Percentiles rank a stretch among this genome's conserved stretches.
phyloP scores from a whole-genome alignment of 2,797 vertebrate species.

The Parotocinclus haroldoi region DNA sequence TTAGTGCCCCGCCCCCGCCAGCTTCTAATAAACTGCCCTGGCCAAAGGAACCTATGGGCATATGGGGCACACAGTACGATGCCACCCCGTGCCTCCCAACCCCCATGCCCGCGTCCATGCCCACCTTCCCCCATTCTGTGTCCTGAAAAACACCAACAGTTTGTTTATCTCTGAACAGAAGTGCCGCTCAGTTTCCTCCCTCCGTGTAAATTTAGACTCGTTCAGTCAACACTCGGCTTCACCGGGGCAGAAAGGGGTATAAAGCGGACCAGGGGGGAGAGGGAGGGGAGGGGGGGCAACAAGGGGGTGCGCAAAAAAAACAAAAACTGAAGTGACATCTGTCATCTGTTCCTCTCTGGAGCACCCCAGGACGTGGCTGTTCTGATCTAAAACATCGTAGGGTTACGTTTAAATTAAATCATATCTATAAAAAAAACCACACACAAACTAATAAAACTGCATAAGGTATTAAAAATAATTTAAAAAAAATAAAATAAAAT shows the following conservation, averaged over 20 bases:
- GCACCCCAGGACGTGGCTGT: conserved; percentile 13
- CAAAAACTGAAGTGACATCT: conserved; percentile 74
- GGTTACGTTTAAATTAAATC: no score
- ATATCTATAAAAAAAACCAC: no score
- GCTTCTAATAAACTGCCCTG: conserved; percentile 67
- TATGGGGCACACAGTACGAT: conserved; percentile 67
- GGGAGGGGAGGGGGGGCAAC: no score
- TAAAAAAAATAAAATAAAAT: no score
- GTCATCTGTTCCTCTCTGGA: conserved; percentile 68
- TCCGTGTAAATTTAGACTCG: conserved; percentile 22
- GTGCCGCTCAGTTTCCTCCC: conserved; percentile 48
- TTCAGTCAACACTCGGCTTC: conserved; percentile 51
- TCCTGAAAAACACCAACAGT: not conserved
- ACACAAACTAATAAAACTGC: no score
- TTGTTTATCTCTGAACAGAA: not conserved
- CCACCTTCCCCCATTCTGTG: conserved; percentile 13
- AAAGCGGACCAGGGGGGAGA: conserved; percentile 56
- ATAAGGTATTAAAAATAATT: no score
- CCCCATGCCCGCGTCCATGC: conserved; percentile 24
- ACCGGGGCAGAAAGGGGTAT: conserved; percentile 56
- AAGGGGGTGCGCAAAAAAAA: no score
- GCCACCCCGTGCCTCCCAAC: conserved; percentile 56
- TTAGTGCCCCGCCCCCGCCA: conserved; percentile 54
- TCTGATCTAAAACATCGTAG: no score
- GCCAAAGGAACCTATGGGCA: conserved; percentile 63